phyloP scores from a whole-genome alignment of 2,888 invertebrate genomes.

The Caenorhabditis sp. region DNA sequence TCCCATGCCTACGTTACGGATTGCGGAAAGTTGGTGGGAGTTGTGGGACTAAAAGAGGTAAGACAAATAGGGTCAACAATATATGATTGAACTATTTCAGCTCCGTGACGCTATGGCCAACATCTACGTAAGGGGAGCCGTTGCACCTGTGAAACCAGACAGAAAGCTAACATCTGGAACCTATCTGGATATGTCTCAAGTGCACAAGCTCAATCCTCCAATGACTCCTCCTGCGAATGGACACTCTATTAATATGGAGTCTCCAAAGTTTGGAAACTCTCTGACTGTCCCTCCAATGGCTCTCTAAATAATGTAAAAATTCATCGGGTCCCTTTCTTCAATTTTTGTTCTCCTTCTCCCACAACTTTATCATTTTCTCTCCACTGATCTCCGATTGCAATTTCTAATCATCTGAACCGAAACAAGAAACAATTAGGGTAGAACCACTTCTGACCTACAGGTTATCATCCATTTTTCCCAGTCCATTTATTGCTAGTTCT shows the following conservation, averaged over 20 bases:
- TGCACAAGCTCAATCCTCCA: constrained; percentile 30
- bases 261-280: constrained; percentile 61
- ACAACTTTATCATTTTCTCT: constrained; percentile 35
- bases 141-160: constrained; percentile 67
- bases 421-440: constrained; percentile 63
- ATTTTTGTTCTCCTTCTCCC: constrained; percentile 1
- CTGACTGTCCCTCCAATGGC: constrained; percentile 66
- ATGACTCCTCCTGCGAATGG: constrained; percentile 48
- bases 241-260: constrained; percentile 48
- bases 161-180: constrained; percentile 69
- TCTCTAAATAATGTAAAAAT: constrained; percentile 29
- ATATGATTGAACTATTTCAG: constrained; percentile 38
- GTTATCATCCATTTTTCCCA: constrained; percentile 32
- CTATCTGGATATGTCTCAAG: constrained; percentile 51
- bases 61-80: not conserved
- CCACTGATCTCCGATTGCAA: constrained; percentile 32
- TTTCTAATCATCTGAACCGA: constrained; percentile 38
- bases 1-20: constrained; percentile 78
- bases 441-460: constrained; percentile 45
- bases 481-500: constrained; percentile 43
- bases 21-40: constrained; percentile 74
- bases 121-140: constrained; percentile 75
- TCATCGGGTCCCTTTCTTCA: constrained; percentile 3
- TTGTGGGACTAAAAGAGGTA: constrained; percentile 77
- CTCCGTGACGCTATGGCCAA: constrained; percentile 74